Evolutionary conservation across 2,888 invertebrate species (phyloP).

Genomic region (Priocnemis perturbator): DNA sequence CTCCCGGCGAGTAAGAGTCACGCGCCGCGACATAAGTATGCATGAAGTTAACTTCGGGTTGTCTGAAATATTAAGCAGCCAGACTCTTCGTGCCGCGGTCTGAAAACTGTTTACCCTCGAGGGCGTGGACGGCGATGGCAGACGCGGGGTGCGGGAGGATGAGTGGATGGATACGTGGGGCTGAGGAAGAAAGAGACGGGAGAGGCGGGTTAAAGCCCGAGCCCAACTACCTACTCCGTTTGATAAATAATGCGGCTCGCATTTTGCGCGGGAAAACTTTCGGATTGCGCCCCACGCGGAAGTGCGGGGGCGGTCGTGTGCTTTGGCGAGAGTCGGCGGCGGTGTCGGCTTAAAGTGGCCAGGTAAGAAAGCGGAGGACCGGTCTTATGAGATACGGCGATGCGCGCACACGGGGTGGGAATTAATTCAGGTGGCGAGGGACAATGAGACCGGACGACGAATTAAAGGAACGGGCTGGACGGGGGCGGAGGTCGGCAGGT

Average conservation of each 20-base stretch:
- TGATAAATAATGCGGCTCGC: constrained; percentile 69
- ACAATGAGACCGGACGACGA: too few relatives aligned
- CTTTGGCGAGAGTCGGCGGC: neutral
- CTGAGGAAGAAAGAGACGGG: constrained; percentile 9
- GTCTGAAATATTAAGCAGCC: constrained; percentile 69
- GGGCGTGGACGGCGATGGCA: constrained; percentile 29
- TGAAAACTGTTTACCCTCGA: constrained; percentile 57
- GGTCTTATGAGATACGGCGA: too few relatives aligned
- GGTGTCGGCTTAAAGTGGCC: too few relatives aligned
- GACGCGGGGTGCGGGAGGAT: neutral
- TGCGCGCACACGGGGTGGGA: too few relatives aligned
- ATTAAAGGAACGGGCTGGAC: too few relatives aligned
- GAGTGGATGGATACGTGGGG: neutral
- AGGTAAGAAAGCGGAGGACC: too few relatives aligned
- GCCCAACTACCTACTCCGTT: constrained; percentile 58
- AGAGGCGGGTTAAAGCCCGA: constrained; percentile 41
- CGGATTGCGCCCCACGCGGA: constrained; percentile 36
- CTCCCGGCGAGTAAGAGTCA: constrained; percentile 33
- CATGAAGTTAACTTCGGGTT: constrained; percentile 63
- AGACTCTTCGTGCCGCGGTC: constrained; percentile 45
- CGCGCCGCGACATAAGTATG: constrained; percentile 62
- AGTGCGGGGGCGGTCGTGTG: neutral
- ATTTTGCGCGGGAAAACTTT: constrained; percentile 61
- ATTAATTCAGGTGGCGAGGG: too few relatives aligned
- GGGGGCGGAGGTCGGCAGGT: too few relatives aligned